phyloP scores from a whole-genome alignment of 2,113 vertebrate genomes.

The Gavialis gangeticus region DNA sequence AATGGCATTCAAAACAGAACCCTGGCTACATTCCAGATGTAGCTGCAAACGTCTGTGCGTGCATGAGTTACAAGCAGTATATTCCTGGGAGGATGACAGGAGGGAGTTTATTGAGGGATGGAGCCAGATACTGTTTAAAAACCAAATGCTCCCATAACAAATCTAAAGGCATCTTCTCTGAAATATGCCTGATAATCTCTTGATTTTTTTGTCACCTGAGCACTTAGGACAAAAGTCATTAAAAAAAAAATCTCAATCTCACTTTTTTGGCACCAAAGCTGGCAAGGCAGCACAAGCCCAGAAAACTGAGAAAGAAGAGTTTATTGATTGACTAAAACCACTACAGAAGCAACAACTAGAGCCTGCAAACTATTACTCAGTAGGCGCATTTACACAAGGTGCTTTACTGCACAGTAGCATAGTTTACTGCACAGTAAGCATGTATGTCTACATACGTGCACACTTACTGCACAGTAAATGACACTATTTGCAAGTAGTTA shows the following conservation, averaged over 20 bases:
- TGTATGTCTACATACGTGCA: too few species aligned
- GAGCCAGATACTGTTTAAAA: neutral
- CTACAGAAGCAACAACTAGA: neutral
- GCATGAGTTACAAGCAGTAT: neutral
- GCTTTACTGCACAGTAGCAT: too few species aligned
- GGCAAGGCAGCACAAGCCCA: neutral
- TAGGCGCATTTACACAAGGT: too few species aligned
- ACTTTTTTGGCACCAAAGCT: neutral
- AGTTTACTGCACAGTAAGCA: too few species aligned
- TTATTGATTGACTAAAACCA: neutral
- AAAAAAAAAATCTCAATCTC: neutral
- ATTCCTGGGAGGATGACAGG: neutral
- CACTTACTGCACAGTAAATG: too few species aligned
- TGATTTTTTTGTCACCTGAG: neutral
- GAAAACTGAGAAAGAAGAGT: neutral
- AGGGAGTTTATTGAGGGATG: neutral
- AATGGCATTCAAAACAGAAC: neutral
- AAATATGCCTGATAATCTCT: neutral
- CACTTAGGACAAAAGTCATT: neutral
- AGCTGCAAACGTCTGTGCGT: neutral
- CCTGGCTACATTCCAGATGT: neutral
- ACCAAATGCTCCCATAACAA: fast-evolving
- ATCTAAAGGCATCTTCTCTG: neutral
- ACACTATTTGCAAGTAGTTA: too few species aligned
- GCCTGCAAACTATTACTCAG: neutral